Evolutionary conservation across 2,888 invertebrate species (phyloP), one percentile per base, ranked within the genome.

Genomic region (Orchesellides sinensis): DNA sequence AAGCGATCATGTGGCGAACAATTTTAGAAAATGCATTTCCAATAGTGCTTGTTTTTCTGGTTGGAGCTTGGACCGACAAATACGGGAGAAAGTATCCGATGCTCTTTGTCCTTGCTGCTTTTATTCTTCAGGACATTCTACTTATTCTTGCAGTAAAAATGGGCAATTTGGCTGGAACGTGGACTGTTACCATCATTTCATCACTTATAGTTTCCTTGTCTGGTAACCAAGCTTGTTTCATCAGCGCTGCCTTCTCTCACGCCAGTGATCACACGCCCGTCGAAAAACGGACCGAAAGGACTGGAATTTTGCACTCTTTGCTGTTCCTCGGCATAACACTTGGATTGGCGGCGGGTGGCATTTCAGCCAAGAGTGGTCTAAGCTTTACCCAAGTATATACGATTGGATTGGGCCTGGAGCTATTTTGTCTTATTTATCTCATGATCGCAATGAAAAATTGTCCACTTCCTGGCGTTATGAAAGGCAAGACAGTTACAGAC

Each of bases 211-310:
- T 66, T 14, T 79, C 74, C 0, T 47, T 83, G 0, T 68, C 79
- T 0, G 87, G 87, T 68, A 86, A 86, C 29, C 83, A 84, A 52
- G 86, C 87, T 5, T 83, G 83, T 65, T 87, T 87, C 52, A 94
- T 96, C 88, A 96, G 96, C 95, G 95, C 95, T 21, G 94, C 96
- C 86, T 95, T 97, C 90, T 95, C 96, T 90, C 96, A 96, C 89
- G 92, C 97, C 63, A 93, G 96, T 0, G 96, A 96, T 88, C 92
- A 96, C 21, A 93, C 96, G 0, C 92, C 93, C 0, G 87, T 92
- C 0, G 90, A 93, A 80, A 93, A 93, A 87, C 92, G 96, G 80
- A 97, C 97, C 0, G 89, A 95, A 21, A 91, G 96, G 82, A 94
- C 97, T 2, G 95, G 96, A 0, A 93, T 97, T 66, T 90, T 97